Conservation (phyloP, 2,888 invertebrate genomes). For the Dasypolia templi region DNA sequence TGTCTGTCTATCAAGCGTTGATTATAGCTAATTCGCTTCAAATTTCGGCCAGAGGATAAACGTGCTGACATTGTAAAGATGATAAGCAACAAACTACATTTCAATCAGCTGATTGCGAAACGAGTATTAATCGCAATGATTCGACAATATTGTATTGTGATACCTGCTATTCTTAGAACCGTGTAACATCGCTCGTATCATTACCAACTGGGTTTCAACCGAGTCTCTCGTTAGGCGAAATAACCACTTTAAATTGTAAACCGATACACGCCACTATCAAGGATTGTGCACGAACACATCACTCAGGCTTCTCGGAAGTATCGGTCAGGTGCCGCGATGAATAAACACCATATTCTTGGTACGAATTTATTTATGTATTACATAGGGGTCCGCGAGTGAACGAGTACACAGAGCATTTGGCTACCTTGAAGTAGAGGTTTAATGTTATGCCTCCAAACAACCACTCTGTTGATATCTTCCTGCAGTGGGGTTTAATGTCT, state of each 20-base stretch:
- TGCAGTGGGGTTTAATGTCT: too few species aligned
- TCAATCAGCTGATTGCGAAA: slow-evolving; percentile 23
- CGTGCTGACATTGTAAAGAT: not conserved
- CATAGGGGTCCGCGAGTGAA: too few species aligned
- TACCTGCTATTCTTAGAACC: slow-evolving; percentile 24
- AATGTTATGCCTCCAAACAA: too few species aligned
- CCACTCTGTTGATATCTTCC: too few species aligned
- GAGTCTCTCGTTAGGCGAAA: not conserved
- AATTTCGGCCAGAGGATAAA: not conserved
- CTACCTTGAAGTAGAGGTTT: too few species aligned
- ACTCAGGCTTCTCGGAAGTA: slow-evolving; percentile 9
- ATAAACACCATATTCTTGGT: not conserved
- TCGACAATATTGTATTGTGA: slow-evolving; percentile 23
- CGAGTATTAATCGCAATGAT: slow-evolving; percentile 30
- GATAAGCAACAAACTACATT: not conserved
- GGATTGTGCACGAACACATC: not conserved
- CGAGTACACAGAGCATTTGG: too few species aligned
- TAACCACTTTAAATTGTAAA: slow-evolving; percentile 7
- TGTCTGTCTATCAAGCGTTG: not conserved
- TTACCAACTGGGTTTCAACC: slow-evolving; percentile 17
- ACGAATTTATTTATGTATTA: not conserved
- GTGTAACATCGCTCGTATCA: slow-evolving; percentile 27
- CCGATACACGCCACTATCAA: slow-evolving; percentile 7
- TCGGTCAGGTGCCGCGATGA: slow-evolving; percentile 3
- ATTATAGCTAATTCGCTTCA: not conserved